Conservation (phyloP, 2,888 invertebrate genomes). For the Synanthedon formicaeformis region DNA sequence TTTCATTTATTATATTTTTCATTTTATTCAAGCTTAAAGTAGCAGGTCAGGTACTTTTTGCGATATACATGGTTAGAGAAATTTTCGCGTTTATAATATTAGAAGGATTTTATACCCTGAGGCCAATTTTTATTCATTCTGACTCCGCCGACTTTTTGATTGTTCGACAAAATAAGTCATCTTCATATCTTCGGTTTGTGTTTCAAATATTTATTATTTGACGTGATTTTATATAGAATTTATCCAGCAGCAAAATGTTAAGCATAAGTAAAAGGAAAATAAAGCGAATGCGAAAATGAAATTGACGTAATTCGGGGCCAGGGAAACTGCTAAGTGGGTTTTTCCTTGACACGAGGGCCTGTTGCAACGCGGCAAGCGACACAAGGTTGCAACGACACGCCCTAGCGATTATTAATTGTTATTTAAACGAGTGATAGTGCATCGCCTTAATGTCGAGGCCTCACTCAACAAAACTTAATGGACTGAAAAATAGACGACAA, state of each 20-base stretch:
- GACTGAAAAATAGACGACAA: constrained; percentile 9
- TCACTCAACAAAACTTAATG: not conserved
- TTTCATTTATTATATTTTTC: too few species aligned
- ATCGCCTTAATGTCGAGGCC: constrained; percentile 3
- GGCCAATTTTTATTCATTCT: too few species aligned
- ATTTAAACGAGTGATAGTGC: constrained; percentile 48
- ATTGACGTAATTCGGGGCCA: constrained; percentile 45
- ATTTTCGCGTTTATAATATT: too few species aligned
- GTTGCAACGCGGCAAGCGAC: constrained; percentile 63
- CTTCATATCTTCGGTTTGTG: too few species aligned
- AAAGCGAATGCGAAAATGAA: constrained; percentile 21
- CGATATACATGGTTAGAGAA: too few species aligned
- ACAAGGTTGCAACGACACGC: constrained; percentile 66
- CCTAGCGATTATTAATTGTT: constrained; percentile 67
- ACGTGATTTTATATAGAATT: too few species aligned
- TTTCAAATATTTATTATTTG: too few species aligned
- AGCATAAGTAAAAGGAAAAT: not conserved
- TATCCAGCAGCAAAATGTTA: not conserved
- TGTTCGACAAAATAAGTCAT: too few species aligned
- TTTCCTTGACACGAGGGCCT: constrained; percentile 67
- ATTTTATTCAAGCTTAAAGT: too few species aligned
- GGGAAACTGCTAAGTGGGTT: constrained; percentile 66
- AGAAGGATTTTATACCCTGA: too few species aligned
- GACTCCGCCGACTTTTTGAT: too few species aligned
- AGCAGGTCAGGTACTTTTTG: too few species aligned